Evolutionary conservation across 2,797 vertebrate genomes (phyloP).

Genomic region (Parauchenoglanis ngamensis): DNA sequence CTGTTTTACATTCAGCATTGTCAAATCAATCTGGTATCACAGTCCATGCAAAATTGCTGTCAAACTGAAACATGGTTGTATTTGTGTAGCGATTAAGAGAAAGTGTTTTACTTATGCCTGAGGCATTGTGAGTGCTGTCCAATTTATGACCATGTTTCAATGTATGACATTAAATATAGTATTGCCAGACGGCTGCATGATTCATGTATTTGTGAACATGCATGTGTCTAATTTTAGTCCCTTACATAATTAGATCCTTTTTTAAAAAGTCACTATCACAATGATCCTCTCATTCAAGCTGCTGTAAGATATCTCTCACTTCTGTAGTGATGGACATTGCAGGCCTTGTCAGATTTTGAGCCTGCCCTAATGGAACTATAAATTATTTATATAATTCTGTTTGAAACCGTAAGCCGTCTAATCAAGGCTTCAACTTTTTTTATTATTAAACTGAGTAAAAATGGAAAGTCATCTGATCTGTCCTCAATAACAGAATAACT

Average conservation of each 20-base stretch:
- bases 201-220: constrained; percentile 19
- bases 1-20: constrained; percentile 6
- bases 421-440: constrained; percentile 33
- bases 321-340: constrained; percentile 31
- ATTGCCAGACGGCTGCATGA: not conserved
- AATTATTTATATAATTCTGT: constrained; percentile 48
- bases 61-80: not conserved
- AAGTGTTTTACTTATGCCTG: constrained; percentile 12
- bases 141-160: not conserved
- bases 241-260: constrained; percentile 17
- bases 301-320: constrained; percentile 16
- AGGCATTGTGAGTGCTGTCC: not conserved
- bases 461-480: constrained; percentile 41
- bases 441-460: constrained; percentile 37
- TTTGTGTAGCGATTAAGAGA: not conserved
- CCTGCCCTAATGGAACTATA: constrained; percentile 43
- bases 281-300: constrained; percentile 5
- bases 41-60: not conserved
- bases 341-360: constrained; percentile 35
- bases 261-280: not conserved
- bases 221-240: constrained; percentile 14
- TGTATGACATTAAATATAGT: not conserved
- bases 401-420: constrained; percentile 32
- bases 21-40: not conserved
- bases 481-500: constrained; percentile 46